These are phyloP conservation scores for Yoshiicerus persimilis DNA, from an alignment of 1,140 invertebrate genomes.

Conservation along the genomic window DNA sequence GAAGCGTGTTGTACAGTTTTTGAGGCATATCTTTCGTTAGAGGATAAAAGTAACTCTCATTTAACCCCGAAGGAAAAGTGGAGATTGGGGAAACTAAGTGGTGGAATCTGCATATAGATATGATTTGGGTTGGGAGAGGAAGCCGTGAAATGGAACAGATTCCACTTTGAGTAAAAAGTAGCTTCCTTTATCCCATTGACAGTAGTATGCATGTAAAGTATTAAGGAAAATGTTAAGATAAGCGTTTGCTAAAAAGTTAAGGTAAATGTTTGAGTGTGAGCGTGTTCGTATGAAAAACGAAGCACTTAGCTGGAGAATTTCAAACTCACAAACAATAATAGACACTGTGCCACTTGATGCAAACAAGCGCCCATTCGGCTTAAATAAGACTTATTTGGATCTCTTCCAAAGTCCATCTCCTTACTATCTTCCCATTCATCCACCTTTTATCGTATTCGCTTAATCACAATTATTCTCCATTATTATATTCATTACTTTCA, in stretches of 20 bases:
- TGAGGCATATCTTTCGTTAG: background rate
- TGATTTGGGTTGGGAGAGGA: background rate
- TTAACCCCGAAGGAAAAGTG: background rate
- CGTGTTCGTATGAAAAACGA: background rate
- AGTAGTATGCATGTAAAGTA: background rate
- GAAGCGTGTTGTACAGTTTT: no score
- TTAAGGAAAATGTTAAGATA: background rate
- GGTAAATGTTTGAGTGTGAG: background rate
- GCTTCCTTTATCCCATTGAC: background rate
- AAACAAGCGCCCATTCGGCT: slow-evolving; percentile 2
- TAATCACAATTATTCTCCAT: slow-evolving; percentile 4
- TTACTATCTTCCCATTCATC: slow-evolving; percentile 11
- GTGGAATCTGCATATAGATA: no score
- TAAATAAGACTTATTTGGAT: background rate
- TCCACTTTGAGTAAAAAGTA: background rate
- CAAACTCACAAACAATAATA: slow-evolving; percentile 5
- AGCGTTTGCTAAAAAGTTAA: background rate
- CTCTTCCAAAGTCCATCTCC: background rate
- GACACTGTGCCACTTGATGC: background rate
- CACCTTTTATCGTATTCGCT: slow-evolving; percentile 3
- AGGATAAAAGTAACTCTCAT: background rate
- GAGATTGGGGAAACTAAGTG: background rate
- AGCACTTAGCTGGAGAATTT: background rate
- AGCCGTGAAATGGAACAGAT: background rate
- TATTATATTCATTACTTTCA: background rate